Base-by-base conservation (phyloP, 2,113 vertebrate genomes). In the Centropristis striata region DNA sequence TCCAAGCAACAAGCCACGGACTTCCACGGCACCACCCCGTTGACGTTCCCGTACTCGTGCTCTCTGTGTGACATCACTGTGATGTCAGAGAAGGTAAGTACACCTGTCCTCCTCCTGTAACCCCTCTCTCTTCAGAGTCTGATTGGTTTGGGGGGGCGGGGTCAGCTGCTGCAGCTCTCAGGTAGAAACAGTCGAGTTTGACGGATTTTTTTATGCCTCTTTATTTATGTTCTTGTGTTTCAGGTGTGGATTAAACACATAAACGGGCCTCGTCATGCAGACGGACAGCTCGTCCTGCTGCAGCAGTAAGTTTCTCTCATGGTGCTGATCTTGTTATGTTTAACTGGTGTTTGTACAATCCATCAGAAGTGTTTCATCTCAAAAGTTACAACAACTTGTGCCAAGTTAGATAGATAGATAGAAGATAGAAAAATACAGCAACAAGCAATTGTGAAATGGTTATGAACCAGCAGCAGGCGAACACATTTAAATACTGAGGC, bases 21-120 rank as follows among this genome's bases (percentile, higher is more conserved):
- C 82, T 95, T 94, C 84, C 86, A 90, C 4, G 93, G 94, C 44
- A 84, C 39, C 23, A 10, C 23, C 6, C 94, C 94, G 0, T 6
- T 25, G 0, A 21, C 27, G 15, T 94, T 74, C 88, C 94, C 94
- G 4, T 86, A 94, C 53, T 81, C 88, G 5, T 95, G 94, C 70
- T 81, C 83, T 54, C 92, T 95, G 66, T 95, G 94, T 74, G 84
- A 91, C 15, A 88, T 93, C 64, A 88, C 90, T 47, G 92, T 93
- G 21, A 80, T 90, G 71, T 92, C 92, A 5, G 85, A 85, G 59
- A 90, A 79, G 94, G 94, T 94, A 88, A 92, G 93, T 92, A 75
- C 47, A 53, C 27, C 73, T 16, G 80, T 46, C 27, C 51, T 71
- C 58, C 64, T 42, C 53, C 44, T 44, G 15, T 28, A 64, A 25